Conservation (phyloP, 2,888 invertebrate species). For the Patella caerulea region DNA sequence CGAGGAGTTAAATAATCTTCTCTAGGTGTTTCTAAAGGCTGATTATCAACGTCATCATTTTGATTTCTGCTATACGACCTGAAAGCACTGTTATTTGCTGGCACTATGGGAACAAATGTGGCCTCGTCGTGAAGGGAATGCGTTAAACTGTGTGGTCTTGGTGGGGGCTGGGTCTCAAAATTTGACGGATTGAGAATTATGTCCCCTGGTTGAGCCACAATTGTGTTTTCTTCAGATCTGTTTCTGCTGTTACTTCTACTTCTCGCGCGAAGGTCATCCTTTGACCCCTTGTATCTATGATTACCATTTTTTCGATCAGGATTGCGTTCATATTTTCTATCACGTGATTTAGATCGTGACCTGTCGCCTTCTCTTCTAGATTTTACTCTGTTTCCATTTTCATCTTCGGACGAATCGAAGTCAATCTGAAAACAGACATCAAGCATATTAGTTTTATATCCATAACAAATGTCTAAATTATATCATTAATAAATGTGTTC, state of each 20-base stretch:
- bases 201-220: neutral
- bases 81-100: neutral
- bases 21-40: neutral
- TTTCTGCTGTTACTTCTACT: neutral
- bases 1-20: slow-evolving; percentile 1
- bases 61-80: neutral
- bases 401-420: slow-evolving; percentile 1
- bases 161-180: neutral
- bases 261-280: neutral
- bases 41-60: neutral
- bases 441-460: no score
- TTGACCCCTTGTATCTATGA: neutral
- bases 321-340: neutral
- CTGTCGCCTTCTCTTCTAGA: neutral
- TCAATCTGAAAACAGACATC: neutral
- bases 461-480: no score
- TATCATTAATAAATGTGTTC: no score
- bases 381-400: neutral
- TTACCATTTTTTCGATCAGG: neutral
- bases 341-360: slow-evolving; percentile 2
- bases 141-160: neutral
- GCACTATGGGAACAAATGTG: neutral
- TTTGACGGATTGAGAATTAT: neutral
- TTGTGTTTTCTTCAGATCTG: neutral
- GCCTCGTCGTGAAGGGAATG: neutral